Evolutionary conservation across 1,140 invertebrate species (phyloP), one percentile per base, ranked within the genome.

Genomic region (Polypedilum vanderplanki): DNA sequence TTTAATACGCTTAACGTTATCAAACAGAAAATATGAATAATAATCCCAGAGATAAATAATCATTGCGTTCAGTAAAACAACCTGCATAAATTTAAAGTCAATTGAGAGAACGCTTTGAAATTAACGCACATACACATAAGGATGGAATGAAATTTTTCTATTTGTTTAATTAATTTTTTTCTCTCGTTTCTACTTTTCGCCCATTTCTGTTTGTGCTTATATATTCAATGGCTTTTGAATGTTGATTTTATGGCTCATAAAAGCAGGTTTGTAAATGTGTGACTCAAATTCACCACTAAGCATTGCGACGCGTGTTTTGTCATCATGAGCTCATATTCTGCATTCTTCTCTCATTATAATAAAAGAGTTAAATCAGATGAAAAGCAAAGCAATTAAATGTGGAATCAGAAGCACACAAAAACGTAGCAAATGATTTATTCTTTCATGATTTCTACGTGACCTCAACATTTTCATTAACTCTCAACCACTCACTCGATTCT

Each of bases 221-320:
- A 20, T 18, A 18, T 20, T n/a, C 65, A n/a, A n/a, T 8, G 64
- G 18, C 64, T 67, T n/a, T 15, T 67, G 64, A 67, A 67, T 67
- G 64, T 20, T 67, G 64, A 67, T 67, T 67, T 67, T 67, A 67
- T 67, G 64, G 64, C 64, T 18, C 64, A n/a, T n/a, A n/a, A n/a
- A n/a, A n/a, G n/a, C n/a, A n/a, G n/a, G n/a, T n/a, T n/a, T n/a
- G n/a, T n/a, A n/a, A n/a, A n/a, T n/a, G n/a, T n/a, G n/a, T n/a
- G n/a, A n/a, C n/a, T n/a, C n/a, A n/a, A n/a, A n/a, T n/a, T n/a
- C n/a, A n/a, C n/a, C n/a, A n/a, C n/a, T n/a, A n/a, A n/a, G n/a
- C n/a, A n/a, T n/a, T n/a, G n/a, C n/a, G n/a, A n/a, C n/a, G n/a
- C n/a, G n/a, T n/a, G n/a, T n/a, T n/a, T n/a, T n/a, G n/a, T n/a